Base-by-base conservation (phyloP, 2,888 invertebrate genomes). In the Perdita meconis region DNA sequence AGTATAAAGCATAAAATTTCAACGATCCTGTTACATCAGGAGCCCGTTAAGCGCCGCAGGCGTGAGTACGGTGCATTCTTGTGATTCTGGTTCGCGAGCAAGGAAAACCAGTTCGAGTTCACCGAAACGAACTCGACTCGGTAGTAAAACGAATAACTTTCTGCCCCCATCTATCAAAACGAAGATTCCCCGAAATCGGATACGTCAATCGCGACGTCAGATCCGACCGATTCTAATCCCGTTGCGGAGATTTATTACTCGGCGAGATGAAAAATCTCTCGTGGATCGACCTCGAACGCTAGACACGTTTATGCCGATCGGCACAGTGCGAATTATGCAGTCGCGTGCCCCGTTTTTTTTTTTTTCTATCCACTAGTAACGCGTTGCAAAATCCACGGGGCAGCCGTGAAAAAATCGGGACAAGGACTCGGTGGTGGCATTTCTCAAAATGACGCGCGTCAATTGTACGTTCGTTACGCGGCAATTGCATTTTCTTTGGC, bases 391-490 rank as follows among this genome's bases (percentile, higher is more conserved):
- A 81, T 60, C 40, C 22, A 50, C 30, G 64, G 65, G 44, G 63
- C 67, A 57, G 47, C 8, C 40, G 69, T 63, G 47, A 47, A 63
- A 50, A 65, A 84, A 84, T 67, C 69, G 65, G 84, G 66, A 81
- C 84, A 74, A 84, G 84, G 84, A 30, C 68, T 16, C n/a, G 19
- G 63, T 24, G n/a, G 42, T 53, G 51, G 70, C 64, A 40, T 81
- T 83, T 65, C 76, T 76, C 50, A 81, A 80, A 81, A 81, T 60
- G 26, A 51, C 42, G 42, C 55, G 61, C 40, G 19, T 67, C 4
- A 53, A 34, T 16, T 53, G 1, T 16, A 19, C 30, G 30, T 10
- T 30, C 30, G 24, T 53, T 53, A 16, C 34, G 13, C 53, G 53
- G 8, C 16, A 5, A 24, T 30, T 16, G 53, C 53, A 53, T 53